phyloP scores from a whole-genome alignment of 2,113 vertebrate species.

The Oreochromis niloticus region DNA sequence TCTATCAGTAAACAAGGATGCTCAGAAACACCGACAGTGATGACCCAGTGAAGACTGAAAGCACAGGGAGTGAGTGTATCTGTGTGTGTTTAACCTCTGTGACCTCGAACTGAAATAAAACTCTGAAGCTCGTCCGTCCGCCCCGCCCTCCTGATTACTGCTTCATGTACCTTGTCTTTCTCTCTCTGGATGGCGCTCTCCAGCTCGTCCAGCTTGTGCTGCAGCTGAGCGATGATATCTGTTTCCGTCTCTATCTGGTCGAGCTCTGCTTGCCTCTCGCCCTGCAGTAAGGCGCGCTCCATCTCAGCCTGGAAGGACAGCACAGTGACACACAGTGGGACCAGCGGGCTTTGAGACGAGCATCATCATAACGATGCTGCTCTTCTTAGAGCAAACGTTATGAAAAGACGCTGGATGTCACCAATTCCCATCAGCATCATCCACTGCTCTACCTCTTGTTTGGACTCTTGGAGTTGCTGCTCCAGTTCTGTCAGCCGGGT shows the following conservation, averaged over 20 bases:
- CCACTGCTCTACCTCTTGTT: constrained; percentile 77
- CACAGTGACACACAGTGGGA: not conserved
- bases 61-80: not conserved
- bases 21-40: not conserved
- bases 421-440: not conserved
- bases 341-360: not conserved
- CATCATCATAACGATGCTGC: not conserved
- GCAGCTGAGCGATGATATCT: constrained; percentile 79
- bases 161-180: constrained; percentile 83
- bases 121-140: not conserved
- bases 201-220: constrained; percentile 82
- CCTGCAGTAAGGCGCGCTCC: constrained; percentile 89
- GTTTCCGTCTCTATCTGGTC: constrained; percentile 81
- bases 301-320: constrained; percentile 81
- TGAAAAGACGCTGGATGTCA: not conserved
- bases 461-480: constrained; percentile 89
- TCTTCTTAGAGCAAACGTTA: no score
- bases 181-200: constrained; percentile 83
- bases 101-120: not conserved
- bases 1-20: not conserved
- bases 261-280: constrained; percentile 84
- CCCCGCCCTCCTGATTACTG: not conserved
- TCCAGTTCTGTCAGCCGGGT: constrained; percentile 85
- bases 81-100: not conserved
- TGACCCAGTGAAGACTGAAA: not conserved